Percentiles rank a stretch among this genome's conserved stretches.
Conservation (phyloP, 2,888 invertebrate genomes). For the Enchytraeus crypticus region DNA sequence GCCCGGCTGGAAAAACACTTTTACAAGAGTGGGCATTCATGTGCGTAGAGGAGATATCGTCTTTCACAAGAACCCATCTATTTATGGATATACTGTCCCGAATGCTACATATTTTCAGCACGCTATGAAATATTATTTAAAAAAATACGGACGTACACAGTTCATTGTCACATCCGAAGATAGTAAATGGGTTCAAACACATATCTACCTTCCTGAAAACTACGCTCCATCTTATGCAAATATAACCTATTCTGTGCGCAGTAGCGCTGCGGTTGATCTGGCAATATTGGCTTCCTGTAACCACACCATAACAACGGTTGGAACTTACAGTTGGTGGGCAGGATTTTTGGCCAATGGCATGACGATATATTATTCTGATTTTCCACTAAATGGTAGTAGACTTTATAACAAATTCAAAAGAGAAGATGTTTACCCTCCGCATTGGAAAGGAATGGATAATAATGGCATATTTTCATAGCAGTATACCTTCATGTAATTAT, state of each 20-base stretch:
- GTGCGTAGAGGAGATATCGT: constrained; percentile 47
- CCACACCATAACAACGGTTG: constrained; percentile 42
- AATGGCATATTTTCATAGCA: no score
- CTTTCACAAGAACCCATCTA: constrained; percentile 29
- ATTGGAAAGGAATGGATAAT: no score
- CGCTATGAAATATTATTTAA: constrained; percentile 36
- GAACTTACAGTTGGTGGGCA: constrained; percentile 50
- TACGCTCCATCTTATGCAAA: constrained; percentile 17
- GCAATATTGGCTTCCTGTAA: constrained; percentile 31
- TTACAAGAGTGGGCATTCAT: constrained; percentile 41
- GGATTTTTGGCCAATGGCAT: constrained; percentile 41
- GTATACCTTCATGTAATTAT: no score
- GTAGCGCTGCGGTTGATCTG: not conserved
- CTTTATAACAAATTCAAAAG: constrained; percentile 35
- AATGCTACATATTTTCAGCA: constrained; percentile 39
- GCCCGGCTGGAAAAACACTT: constrained; percentile 23
- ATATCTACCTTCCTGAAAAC: constrained; percentile 23
- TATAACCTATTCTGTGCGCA: not conserved
- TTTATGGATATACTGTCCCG: constrained; percentile 44
- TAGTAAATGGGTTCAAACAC: constrained; percentile 36
- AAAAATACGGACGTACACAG: constrained; percentile 33
- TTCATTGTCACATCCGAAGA: constrained; percentile 47
- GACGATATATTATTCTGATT: constrained; percentile 43
- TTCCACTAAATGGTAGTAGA: constrained; percentile 38
- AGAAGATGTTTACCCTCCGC: constrained; percentile 41